Conservation (phyloP, 2,888 invertebrate genomes). For the Drosophila pseudotakahashii region DNA sequence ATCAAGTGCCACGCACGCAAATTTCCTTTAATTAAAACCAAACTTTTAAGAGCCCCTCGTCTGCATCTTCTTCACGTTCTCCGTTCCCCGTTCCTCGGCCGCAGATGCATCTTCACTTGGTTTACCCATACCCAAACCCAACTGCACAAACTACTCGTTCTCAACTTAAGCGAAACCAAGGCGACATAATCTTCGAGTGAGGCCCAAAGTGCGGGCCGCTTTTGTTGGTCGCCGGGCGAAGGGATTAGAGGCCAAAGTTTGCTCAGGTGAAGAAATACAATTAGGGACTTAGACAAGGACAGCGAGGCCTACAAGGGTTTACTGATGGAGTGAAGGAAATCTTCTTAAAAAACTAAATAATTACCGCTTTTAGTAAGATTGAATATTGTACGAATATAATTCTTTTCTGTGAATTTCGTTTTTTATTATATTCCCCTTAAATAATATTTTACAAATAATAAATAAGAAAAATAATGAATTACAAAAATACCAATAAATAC, state of each 20-base stretch:
- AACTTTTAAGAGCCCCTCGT: conserved; percentile 69
- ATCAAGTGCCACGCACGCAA: conserved; percentile 76
- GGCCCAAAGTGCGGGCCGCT: conserved; percentile 33
- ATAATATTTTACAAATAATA: too few species aligned
- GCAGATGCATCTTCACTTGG: conserved; percentile 34
- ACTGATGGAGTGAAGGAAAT: background rate
- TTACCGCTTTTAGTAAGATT: too few species aligned
- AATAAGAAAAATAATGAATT: too few species aligned
- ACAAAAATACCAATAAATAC: too few species aligned
- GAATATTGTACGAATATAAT: too few species aligned
- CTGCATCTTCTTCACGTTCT: conserved; percentile 9
- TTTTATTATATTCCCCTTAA: too few species aligned
- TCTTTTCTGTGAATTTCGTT: too few species aligned
- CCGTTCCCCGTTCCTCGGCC: background rate
- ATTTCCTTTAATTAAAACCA: conserved; percentile 78
- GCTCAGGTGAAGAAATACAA: conserved; percentile 40
- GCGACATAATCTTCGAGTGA: conserved; percentile 32
- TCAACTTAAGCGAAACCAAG: conserved; percentile 29
- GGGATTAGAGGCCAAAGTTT: conserved; percentile 37
- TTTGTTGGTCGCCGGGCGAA: conserved; percentile 22
- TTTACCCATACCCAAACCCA: background rate
- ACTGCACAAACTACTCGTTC: conserved; percentile 32
- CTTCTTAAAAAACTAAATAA: background rate
- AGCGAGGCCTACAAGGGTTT: background rate
- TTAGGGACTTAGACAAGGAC: conserved; percentile 14